A percentile compares a stretch with the other conserved stretches of the same genome.
phyloP scores from a whole-genome alignment of 2,888 invertebrate species.

The Dolichopus griseipennis region DNA sequence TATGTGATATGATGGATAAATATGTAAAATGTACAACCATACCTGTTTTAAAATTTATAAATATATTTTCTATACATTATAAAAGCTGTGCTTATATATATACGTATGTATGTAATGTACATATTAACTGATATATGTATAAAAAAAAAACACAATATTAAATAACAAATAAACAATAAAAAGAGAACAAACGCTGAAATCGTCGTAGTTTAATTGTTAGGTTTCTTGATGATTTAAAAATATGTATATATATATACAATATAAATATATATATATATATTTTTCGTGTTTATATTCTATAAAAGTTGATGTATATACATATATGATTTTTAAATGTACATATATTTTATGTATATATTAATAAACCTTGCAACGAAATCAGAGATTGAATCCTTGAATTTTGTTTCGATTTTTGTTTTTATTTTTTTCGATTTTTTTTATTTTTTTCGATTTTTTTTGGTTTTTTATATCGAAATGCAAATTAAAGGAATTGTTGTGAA shows the following conservation, averaged over 20 bases:
- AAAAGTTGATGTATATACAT: too few species aligned
- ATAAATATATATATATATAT: too few species aligned
- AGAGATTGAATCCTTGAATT: not conserved
- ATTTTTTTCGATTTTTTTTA: not conserved
- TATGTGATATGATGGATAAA: too few species aligned
- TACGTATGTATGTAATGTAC: not conserved
- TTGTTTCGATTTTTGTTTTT: not conserved
- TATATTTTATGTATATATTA: too few species aligned
- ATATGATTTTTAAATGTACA: too few species aligned
- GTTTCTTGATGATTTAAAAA: not conserved
- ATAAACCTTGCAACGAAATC: not conserved
- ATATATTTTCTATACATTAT: too few species aligned
- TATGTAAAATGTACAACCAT: too few species aligned
- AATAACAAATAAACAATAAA: not conserved
- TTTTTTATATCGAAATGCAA: not conserved
- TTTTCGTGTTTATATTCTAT: not conserved
- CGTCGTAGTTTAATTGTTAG: slow-evolving; percentile 5
- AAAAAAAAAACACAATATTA: too few species aligned
- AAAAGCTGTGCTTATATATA: not conserved
- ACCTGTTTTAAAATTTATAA: too few species aligned
- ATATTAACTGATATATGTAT: too few species aligned
- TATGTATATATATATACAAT: too few species aligned
- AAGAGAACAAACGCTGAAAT: not conserved
- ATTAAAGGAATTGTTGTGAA: slow-evolving; percentile 6
- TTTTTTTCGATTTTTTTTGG: not conserved